phyloP scores from a whole-genome alignment of 2,888 invertebrate genomes.

The Rhopalosiphum nymphaeae region DNA sequence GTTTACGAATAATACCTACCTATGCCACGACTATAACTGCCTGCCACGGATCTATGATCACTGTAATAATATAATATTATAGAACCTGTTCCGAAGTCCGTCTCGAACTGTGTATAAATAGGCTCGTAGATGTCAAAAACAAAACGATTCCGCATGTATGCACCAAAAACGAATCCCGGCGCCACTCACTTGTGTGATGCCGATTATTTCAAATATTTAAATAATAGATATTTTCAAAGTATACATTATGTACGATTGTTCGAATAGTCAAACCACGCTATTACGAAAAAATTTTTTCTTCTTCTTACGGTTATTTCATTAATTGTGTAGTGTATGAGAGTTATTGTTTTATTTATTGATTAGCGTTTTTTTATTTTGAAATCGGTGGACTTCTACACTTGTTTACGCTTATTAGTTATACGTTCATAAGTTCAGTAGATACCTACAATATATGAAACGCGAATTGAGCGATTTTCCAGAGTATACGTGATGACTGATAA shows the following conservation, averaged over 20 bases:
- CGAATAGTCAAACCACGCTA: not conserved
- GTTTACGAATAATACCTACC: not conserved
- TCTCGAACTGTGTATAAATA: constrained; percentile 20
- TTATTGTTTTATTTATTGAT: too few relatives aligned
- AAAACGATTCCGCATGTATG: not conserved
- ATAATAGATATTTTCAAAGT: not conserved
- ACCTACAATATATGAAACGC: not conserved
- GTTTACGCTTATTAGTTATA: not conserved
- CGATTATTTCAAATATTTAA: not conserved
- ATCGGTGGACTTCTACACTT: too few relatives aligned
- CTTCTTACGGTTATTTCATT: not conserved
- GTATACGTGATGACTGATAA: not conserved
- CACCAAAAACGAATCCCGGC: constrained; percentile 3
- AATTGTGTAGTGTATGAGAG: not conserved
- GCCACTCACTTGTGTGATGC: not conserved
- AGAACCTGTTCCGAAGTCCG: constrained; percentile 38
- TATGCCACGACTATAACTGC: not conserved
- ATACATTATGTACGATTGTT: not conserved
- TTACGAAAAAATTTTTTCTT: not conserved
- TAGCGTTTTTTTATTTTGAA: not conserved
- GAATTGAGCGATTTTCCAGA: not conserved
- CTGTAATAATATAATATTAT: constrained; percentile 7
- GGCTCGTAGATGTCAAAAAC: constrained; percentile 19
- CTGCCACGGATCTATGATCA: constrained; percentile 31
- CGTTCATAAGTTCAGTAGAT: not conserved